phyloP scores from a whole-genome alignment of 2,797 vertebrate genomes.

The Anguilla anguilla region DNA sequence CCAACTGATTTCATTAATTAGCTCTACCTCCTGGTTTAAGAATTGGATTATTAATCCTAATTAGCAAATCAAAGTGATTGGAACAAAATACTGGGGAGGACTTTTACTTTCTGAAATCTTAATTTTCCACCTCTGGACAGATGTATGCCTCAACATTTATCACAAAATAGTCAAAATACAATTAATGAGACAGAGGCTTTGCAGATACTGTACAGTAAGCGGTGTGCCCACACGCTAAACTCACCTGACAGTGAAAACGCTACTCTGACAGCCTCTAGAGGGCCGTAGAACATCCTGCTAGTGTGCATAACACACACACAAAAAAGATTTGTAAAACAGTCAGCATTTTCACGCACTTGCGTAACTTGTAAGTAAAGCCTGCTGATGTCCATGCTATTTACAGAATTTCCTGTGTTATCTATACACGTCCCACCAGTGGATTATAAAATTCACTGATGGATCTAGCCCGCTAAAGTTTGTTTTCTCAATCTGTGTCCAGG shows the following conservation, averaged over 20 bases:
- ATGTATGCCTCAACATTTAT: background rate
- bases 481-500: conserved; percentile 41
- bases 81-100: too few species aligned
- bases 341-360: too few species aligned
- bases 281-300: conserved; percentile 20
- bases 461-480: background rate
- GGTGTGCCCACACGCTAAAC: background rate
- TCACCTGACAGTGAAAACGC: background rate
- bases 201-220: background rate
- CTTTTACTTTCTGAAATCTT: too few species aligned
- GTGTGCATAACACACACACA: background rate
- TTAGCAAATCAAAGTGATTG: too few species aligned
- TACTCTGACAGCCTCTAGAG: background rate
- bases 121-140: too few species aligned
- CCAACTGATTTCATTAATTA: too few species aligned
- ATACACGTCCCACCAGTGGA: background rate
- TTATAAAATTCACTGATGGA: background rate
- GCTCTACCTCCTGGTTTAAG: too few species aligned
- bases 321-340: background rate
- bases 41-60: too few species aligned
- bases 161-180: background rate
- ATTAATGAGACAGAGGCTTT: background rate
- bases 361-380: background rate
- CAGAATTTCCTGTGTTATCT: background rate
- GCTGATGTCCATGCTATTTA: background rate